Percentiles rank a stretch among this genome's conserved stretches.
phyloP scores from a whole-genome alignment of 1,140 invertebrate species.

The Sycophaga agraensis region DNA sequence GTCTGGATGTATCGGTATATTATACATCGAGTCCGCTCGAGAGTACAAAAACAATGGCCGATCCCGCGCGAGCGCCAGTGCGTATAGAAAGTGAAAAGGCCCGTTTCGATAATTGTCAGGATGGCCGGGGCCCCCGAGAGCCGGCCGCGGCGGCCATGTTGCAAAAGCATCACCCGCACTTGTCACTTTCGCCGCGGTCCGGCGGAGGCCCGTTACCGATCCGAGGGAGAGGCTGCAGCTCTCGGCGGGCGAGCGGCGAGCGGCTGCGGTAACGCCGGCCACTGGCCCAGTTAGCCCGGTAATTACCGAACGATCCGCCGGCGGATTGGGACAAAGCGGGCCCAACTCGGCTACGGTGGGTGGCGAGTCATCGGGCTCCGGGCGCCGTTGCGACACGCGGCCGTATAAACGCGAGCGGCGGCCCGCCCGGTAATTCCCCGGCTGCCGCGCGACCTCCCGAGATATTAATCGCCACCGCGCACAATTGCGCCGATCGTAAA shows the following conservation, averaged over 20 bases:
- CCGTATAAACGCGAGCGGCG: too few species aligned
- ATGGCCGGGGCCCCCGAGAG: not conserved
- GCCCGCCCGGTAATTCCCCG: too few species aligned
- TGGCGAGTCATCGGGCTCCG: too few species aligned
- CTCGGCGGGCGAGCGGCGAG: not conserved
- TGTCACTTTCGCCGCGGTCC: conserved; percentile 26
- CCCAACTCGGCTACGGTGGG: too few species aligned
- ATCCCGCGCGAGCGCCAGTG: too few species aligned
- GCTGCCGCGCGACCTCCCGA: too few species aligned
- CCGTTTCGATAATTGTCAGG: conserved; percentile 13
- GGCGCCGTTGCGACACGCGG: too few species aligned
- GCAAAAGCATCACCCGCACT: conserved; percentile 29
- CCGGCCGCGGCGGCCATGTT: conserved; percentile 9
- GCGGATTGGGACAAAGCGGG: conserved; percentile 21
- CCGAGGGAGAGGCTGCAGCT: not conserved
- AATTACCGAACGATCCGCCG: conserved; percentile 25
- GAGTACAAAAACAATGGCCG: conserved; percentile 4
- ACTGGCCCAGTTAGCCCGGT: conserved; percentile 25
- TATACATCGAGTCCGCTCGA: too few species aligned
- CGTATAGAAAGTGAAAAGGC: conserved; percentile 20
- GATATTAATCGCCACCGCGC: too few species aligned
- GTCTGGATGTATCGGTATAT: too few species aligned
- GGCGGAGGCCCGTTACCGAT: too few species aligned
- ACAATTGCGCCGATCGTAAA: too few species aligned
- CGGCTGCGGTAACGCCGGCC: not conserved